Evolutionary conservation across 1,140 invertebrate genomes (phyloP).

Genomic region (Neoseiulus cucumeris): DNA sequence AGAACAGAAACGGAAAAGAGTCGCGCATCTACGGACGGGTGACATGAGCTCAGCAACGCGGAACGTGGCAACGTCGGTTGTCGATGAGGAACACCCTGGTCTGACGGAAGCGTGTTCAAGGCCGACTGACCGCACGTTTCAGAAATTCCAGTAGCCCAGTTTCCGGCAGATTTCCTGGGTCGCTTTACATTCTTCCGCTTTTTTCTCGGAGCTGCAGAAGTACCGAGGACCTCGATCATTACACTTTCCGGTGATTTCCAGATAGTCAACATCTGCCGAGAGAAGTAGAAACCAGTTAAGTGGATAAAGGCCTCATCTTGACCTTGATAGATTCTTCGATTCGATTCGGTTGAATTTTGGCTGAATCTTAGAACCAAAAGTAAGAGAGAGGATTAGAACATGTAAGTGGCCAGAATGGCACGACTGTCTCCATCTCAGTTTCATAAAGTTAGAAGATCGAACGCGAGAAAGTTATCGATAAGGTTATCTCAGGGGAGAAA

Average conservation of each 20-base stretch:
- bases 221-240: neutral
- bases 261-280: neutral
- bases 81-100: no score
- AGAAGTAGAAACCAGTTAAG: neutral
- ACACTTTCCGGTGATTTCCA: neutral
- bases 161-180: neutral
- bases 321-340: neutral
- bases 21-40: no score
- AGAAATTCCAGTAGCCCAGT: conserved; percentile 1
- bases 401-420: neutral
- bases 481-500: neutral
- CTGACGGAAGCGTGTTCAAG: no score
- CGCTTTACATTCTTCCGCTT: neutral
- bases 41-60: no score
- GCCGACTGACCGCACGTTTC: neutral
- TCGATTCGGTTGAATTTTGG: neutral
- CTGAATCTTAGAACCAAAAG: neutral
- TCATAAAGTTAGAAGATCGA: neutral
- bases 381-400: neutral
- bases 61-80: no score
- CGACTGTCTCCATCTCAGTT: neutral
- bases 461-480: neutral
- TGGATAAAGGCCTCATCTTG: neutral
- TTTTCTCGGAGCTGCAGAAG: neutral
- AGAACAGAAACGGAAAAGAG: no score